A percentile compares a stretch with the other conserved stretches of the same genome.
Evolutionary conservation across 2,113 vertebrate genomes (phyloP).

Genomic region (Felis catus): DNA sequence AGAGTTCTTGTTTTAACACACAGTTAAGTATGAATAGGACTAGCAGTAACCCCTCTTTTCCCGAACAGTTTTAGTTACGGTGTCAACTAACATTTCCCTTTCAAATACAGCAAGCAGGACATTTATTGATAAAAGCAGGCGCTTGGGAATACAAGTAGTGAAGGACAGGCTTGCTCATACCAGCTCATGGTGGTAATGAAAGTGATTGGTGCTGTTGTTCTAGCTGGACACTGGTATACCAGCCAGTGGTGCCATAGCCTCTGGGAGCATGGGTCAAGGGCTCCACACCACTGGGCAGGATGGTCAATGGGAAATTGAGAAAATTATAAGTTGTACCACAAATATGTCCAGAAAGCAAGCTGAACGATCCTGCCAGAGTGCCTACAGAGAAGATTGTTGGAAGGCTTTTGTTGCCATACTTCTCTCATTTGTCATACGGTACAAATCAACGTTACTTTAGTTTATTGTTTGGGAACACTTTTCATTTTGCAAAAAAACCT

Average conservation of each 20-base stretch:
- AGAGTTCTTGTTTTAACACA: not conserved
- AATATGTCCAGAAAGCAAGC: not conserved
- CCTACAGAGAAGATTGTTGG: not conserved
- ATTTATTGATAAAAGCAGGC: not conserved
- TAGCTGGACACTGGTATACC: not conserved
- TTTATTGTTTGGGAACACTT: constrained; percentile 15
- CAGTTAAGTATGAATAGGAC: not conserved
- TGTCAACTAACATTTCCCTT: not conserved
- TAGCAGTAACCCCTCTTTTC: not conserved
- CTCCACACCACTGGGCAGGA: not conserved
- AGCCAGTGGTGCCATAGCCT: not conserved
- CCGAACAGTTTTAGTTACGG: not conserved
- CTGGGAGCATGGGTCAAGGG: not conserved
- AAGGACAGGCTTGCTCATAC: not conserved
- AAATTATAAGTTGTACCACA: not conserved
- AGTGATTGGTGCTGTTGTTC: fast-evolving
- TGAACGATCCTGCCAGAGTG: not conserved
- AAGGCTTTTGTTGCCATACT: not conserved
- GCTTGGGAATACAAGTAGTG: not conserved
- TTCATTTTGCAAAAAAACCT: not conserved
- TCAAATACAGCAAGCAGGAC: not conserved
- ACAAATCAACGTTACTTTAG: not conserved
- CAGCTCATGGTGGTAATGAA: not conserved
- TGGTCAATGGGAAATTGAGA: not conserved
- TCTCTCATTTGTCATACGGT: not conserved